These are phyloP conservation scores for Sipha flava DNA, from an alignment of 1,140 invertebrate species.

Conservation along the genomic window DNA sequence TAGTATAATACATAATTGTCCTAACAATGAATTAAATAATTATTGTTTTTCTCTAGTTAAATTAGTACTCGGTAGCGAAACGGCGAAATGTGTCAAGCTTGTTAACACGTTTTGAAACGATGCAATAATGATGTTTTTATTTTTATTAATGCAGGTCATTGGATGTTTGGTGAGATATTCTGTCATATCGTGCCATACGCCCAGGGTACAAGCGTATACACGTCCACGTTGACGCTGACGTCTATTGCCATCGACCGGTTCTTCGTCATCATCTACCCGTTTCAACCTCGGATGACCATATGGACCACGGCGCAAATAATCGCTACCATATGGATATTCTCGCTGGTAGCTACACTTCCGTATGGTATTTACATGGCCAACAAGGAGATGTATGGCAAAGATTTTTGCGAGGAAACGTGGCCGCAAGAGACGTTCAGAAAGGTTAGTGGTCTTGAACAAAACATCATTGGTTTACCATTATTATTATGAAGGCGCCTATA, in stretches of 20 bases:
- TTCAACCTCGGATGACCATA: slow-evolving; percentile 81
- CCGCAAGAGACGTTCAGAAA: slow-evolving; percentile 63
- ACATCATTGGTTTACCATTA: too few relatives aligned
- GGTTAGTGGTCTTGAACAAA: too few relatives aligned
- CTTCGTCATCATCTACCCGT: slow-evolving; percentile 94
- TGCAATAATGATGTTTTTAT: neutral
- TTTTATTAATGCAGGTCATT: slow-evolving; percentile 48
- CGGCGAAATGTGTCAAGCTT: too few relatives aligned
- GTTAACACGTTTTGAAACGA: neutral
- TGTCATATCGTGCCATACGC: slow-evolving; percentile 91
- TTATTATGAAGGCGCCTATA: too few relatives aligned
- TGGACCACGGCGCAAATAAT: slow-evolving; percentile 75
- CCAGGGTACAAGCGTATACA: slow-evolving; percentile 87
- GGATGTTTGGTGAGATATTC: slow-evolving; percentile 79
- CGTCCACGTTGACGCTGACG: slow-evolving; percentile 90
- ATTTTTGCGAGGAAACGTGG: slow-evolving; percentile 82
- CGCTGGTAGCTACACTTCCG: slow-evolving; percentile 77
- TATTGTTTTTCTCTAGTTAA: too few relatives aligned
- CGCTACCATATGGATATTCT: slow-evolving; percentile 79
- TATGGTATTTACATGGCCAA: slow-evolving; percentile 79
- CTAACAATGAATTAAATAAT: too few relatives aligned
- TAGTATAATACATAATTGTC: too few relatives aligned
- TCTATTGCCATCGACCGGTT: slow-evolving; percentile 94
- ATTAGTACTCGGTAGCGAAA: too few relatives aligned
- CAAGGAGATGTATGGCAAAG: slow-evolving; percentile 46